Conservation (phyloP, 2,888 invertebrate species). For the Oeneis ivallda region DNA sequence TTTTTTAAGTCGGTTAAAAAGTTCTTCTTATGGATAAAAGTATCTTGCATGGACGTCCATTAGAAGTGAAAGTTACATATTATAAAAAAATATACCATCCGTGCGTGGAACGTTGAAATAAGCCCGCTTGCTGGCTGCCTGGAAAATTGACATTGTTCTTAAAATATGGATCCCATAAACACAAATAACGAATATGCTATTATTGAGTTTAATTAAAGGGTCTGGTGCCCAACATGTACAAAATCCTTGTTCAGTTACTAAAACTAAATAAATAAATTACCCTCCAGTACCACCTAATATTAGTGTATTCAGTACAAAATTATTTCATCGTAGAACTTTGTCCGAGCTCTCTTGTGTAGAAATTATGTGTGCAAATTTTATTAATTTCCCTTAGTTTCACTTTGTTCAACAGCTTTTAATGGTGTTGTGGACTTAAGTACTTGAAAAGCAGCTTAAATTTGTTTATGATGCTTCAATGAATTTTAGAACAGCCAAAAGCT, state of each 20-base stretch:
- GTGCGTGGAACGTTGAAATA: too few species aligned
- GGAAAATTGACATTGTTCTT: not conserved
- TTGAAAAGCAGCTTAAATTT: constrained; percentile 24
- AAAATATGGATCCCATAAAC: not conserved
- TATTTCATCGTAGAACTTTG: constrained; percentile 45
- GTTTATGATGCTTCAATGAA: constrained; percentile 28
- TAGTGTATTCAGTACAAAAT: constrained; percentile 40
- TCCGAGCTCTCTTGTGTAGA: constrained; percentile 39
- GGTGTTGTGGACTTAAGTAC: constrained; percentile 28
- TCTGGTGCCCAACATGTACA: not conserved
- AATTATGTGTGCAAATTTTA: constrained; percentile 51
- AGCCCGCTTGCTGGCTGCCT: too few species aligned
- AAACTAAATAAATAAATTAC: constrained; percentile 29
- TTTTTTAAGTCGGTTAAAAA: too few species aligned
- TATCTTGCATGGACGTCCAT: too few species aligned
- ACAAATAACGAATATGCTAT: not conserved
- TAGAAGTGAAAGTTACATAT: too few species aligned
- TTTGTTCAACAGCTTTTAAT: constrained; percentile 35
- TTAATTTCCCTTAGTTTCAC: constrained; percentile 48
- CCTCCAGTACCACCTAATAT: constrained; percentile 5
- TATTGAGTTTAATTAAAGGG: not conserved
- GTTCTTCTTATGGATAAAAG: too few species aligned
- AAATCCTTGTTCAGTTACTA: constrained; percentile 13
- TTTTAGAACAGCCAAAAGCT: constrained; percentile 22
- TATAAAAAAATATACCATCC: too few species aligned